Conservation (phyloP, 2,113 vertebrate species). For the Polypterus senegalus region DNA sequence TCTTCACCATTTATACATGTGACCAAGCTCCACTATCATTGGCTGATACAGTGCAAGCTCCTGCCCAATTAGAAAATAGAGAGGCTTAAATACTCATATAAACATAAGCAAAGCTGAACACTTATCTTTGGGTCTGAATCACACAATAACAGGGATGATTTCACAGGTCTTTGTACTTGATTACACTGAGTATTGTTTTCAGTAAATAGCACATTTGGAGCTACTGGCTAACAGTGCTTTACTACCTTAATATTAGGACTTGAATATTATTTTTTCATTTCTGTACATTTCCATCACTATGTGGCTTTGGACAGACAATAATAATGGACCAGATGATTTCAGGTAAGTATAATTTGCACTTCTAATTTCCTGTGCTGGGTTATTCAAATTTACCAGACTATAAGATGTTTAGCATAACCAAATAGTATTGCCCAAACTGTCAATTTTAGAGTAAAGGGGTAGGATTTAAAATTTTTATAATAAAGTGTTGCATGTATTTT, state of each 20-base stretch:
- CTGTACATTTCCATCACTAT: background rate
- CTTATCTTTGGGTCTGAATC: constrained; percentile 33
- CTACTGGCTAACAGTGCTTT: constrained; percentile 5
- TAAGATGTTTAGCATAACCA: too few relatives aligned
- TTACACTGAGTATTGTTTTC: constrained; percentile 25
- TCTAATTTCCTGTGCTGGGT: too few relatives aligned
- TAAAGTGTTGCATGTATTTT: too few relatives aligned
- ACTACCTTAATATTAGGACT: too few relatives aligned
- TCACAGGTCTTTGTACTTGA: constrained; percentile 38
- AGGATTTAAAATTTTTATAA: too few relatives aligned
- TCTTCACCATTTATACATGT: constrained; percentile 32
- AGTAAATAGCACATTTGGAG: constrained; percentile 22
- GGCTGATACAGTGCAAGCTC: constrained; percentile 47
- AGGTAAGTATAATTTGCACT: constrained; percentile 47
- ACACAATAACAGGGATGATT: background rate
- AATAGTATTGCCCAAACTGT: too few relatives aligned
- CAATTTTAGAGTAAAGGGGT: too few relatives aligned
- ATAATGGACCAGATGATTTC: constrained; percentile 57
- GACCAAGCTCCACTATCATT: constrained; percentile 57
- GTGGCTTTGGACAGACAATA: constrained; percentile 7
- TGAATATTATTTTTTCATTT: too few relatives aligned
- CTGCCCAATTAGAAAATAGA: constrained; percentile 69
- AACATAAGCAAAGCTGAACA: constrained; percentile 74
- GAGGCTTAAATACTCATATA: constrained; percentile 50
- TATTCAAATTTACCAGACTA: too few relatives aligned